These are phyloP conservation scores for Burhinus oedicnemus DNA, from an alignment of 2,113 vertebrate genomes.

Conservation along the genomic window DNA sequence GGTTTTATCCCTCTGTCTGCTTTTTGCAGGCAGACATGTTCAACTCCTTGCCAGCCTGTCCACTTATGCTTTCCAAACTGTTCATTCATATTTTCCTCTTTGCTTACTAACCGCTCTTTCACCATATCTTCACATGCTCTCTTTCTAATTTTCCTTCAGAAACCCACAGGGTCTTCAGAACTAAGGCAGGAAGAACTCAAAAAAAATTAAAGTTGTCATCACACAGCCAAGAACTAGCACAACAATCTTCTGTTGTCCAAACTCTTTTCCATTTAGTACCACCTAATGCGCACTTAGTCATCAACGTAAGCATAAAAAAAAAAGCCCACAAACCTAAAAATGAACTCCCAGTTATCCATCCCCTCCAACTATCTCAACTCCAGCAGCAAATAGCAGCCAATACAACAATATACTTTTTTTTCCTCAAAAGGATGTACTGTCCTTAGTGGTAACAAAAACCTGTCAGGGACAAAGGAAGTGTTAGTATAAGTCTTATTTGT, in stretches of 20 bases:
- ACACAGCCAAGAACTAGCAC: not conserved
- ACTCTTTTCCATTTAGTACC: not conserved
- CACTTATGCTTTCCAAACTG: not conserved
- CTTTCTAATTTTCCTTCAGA: not conserved
- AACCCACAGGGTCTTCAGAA: not conserved
- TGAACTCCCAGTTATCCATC: not conserved
- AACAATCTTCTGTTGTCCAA: not conserved
- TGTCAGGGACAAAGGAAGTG: not conserved
- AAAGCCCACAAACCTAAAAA: not conserved
- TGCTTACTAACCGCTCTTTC: not conserved
- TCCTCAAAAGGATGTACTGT: not conserved
- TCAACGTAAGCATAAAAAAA: not conserved
- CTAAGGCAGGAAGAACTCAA: not conserved
- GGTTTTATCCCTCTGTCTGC: not conserved
- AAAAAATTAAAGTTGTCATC: not conserved
- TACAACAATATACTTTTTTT: not conserved
- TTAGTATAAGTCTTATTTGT: not conserved
- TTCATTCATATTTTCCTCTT: not conserved
- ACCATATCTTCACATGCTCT: not conserved
- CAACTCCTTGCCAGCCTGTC: not conserved
- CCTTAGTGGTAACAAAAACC: not conserved
- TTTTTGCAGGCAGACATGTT: not conserved
- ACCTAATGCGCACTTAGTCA: not conserved
- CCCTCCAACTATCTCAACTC: not conserved
- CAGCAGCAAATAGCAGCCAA: not conserved